Conservation (phyloP, 2,797 vertebrate genomes). For the Periparus ater region DNA sequence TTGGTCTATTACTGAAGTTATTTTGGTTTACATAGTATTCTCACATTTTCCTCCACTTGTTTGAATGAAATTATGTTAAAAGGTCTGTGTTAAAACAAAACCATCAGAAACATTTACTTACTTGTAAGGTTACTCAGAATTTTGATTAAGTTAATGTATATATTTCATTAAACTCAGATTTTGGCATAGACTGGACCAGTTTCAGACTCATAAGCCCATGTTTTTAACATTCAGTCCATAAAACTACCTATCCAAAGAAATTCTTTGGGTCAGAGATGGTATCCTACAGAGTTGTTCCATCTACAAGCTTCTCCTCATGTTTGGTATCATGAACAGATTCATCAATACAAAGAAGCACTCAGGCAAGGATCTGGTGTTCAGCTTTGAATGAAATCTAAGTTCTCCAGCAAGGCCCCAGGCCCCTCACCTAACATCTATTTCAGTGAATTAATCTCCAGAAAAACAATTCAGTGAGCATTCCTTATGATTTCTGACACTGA, state of each 20-base stretch:
- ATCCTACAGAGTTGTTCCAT: not conserved
- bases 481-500: not conserved
- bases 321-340: not conserved
- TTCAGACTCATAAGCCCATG: rapidly evolving
- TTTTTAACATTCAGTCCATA: not conserved
- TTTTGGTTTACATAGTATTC: not conserved
- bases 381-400: not conserved
- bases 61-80: not conserved
- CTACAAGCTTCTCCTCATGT: not conserved
- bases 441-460: not conserved
- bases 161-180: not conserved
- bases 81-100: not conserved
- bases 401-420: not conserved
- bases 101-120: not conserved
- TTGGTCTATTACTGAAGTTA: not conserved
- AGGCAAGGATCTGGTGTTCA: not conserved
- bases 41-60: not conserved
- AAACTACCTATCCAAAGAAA: not conserved
- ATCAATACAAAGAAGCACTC: not conserved
- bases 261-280: not conserved
- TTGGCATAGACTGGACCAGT: not conserved
- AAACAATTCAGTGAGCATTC: not conserved
- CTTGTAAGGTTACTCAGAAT: not conserved
- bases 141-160: not conserved
- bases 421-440: not conserved